Evolutionary conservation across 2,797 vertebrate genomes (phyloP).

Genomic region (Phrynocephalus guinanensis): DNA sequence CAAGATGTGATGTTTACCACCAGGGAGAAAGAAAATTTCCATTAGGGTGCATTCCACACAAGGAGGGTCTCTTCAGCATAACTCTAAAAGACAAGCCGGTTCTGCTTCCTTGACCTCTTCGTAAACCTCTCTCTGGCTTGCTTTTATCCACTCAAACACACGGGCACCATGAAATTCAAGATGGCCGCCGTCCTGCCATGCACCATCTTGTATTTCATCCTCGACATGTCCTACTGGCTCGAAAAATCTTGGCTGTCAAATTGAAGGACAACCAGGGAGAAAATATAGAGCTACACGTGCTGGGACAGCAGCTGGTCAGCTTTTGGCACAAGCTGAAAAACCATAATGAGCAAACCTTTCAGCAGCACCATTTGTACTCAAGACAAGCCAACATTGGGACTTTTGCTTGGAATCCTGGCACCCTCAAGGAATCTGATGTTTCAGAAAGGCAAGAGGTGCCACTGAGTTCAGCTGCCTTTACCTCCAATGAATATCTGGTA

Average conservation of each 20-base stretch:
- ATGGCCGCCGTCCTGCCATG: not conserved
- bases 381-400: too few relatives aligned
- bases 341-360: too few relatives aligned
- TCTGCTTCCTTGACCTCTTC: not conserved
- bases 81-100: not conserved
- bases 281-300: too few relatives aligned
- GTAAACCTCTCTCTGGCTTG: too few relatives aligned
- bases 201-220: not conserved
- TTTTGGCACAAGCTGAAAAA: too few relatives aligned
- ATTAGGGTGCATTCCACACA: too few relatives aligned
- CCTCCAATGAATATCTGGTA: not conserved
- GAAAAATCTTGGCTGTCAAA: not conserved
- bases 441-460: too few relatives aligned
- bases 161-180: not conserved
- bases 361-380: too few relatives aligned
- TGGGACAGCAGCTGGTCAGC: too few relatives aligned
- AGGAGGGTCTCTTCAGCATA: too few relatives aligned
- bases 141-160: not conserved
- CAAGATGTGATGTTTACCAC: not conserved
- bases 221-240: not conserved
- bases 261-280: not conserved
- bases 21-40: not conserved
- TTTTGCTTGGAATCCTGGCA: too few relatives aligned
- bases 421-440: too few relatives aligned
- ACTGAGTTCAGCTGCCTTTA: not conserved